A percentile compares a stretch with the other conserved stretches of the same genome.
phyloP scores from a whole-genome alignment of 2,113 vertebrate genomes.

The Clarias batrachus region DNA sequence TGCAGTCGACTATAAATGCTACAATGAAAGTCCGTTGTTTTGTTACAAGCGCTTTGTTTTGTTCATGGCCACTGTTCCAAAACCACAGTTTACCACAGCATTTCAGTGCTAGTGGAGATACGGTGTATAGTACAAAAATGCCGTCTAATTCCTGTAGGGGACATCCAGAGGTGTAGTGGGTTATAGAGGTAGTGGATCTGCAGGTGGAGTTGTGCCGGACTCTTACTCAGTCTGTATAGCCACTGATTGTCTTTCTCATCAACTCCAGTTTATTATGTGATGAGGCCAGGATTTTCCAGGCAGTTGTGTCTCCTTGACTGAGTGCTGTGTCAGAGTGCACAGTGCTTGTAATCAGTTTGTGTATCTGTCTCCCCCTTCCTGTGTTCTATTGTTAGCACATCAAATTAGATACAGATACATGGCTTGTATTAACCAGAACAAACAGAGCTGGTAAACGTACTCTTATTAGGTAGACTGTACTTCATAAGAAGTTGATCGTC shows the following conservation, averaged over 20 bases:
- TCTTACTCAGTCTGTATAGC: background rate
- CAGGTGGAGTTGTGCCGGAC: background rate
- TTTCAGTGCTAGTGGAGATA: background rate
- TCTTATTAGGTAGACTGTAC: background rate
- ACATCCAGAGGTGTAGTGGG: background rate
- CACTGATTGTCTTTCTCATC: background rate
- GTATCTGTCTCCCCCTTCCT: slow-evolving; percentile 6
- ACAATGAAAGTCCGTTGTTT: background rate
- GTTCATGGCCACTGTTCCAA: background rate
- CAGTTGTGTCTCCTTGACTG: background rate
- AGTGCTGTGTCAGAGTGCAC: background rate
- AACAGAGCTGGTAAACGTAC: background rate
- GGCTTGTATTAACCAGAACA: background rate
- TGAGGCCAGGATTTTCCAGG: background rate
- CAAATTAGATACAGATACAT: background rate
- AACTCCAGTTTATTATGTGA: background rate
- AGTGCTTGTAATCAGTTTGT: background rate
- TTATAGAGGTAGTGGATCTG: background rate
- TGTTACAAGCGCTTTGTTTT: background rate
- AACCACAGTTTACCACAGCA: background rate
- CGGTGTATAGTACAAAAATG: background rate
- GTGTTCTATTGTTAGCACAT: background rate
- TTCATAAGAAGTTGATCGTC: background rate
- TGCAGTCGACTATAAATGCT: background rate
- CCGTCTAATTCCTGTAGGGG: background rate